Evolutionary conservation across 2,797 vertebrate species (phyloP), one percentile per base, ranked within the genome.

Genomic region (Ceryle rudis): DNA sequence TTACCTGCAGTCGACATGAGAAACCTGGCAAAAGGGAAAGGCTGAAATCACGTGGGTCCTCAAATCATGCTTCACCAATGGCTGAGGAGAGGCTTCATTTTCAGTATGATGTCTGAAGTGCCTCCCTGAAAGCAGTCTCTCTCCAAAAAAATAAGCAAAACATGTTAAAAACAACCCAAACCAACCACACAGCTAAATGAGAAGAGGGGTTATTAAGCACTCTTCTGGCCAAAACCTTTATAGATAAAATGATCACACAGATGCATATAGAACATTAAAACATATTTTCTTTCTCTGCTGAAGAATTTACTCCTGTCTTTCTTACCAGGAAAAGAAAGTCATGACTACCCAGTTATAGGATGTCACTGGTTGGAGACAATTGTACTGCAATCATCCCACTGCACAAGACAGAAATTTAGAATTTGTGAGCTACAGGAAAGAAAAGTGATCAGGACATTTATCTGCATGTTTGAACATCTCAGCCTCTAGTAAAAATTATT

Each of bases 381-480:
- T 66, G 21, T 31, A 58, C 16, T 8, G 3, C 10, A 39, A 11
- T 61, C 17, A 28, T 41, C 44, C 3, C 31, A 42, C 29, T 42
- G 5, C 5, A 12, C 23, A 70, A 31, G 2, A 51, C 26, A 87
- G 44, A 70, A 35, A 58, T 35, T 44, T 23, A 39, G 20, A 21
- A 46, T 2, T 49, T 2, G 19, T 0, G 6, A 17, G 8, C 29
- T 31, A 35, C 6, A 35, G 29, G 42, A 80, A 55, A 2, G 1
- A 10, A 79, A 81, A 54, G 10, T 2, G 2, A 7, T n/a, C 1
- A 14, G 8, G 11, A 10, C 7, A 31, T 71, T 65, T 49, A 69
- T 28, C 11, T 57, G 25, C 3, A 35, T 11, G 7, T 35, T 46
- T 39, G 14, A 73, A 28, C n/a, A 51, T 10, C 14, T 66, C 60